These are phyloP conservation scores for Sturmia bella DNA, from an alignment of 2,888 invertebrate species.

Conservation along the genomic window DNA sequence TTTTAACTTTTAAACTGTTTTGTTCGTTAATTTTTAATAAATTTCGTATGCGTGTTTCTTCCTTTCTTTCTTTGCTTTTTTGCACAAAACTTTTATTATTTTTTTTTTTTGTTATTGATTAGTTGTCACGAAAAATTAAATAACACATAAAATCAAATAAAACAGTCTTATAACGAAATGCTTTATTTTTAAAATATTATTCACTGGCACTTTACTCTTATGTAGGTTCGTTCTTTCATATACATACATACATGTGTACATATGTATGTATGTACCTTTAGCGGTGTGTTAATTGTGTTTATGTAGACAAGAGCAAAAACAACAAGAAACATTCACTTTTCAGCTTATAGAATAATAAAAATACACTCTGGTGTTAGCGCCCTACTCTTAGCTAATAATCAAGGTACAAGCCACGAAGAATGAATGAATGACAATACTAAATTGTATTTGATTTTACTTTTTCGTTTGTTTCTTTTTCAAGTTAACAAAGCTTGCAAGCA, in stretches of 20 bases:
- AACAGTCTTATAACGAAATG: slow-evolving; percentile 60
- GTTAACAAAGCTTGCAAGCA: slow-evolving; percentile 49
- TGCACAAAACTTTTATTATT: slow-evolving; percentile 40
- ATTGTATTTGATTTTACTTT: slow-evolving; percentile 42
- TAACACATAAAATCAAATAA: slow-evolving; percentile 35
- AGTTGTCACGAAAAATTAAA: slow-evolving; percentile 60
- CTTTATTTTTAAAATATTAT: slow-evolving; percentile 69
- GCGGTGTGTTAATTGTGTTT: not conserved
- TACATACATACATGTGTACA: not conserved
- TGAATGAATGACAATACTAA: slow-evolving; percentile 44
- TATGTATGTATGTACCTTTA: not conserved
- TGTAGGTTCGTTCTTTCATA: slow-evolving; percentile 19
- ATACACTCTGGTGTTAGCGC: slow-evolving; percentile 63
- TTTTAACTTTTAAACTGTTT: slow-evolving; percentile 26
- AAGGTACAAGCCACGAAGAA: slow-evolving; percentile 49
- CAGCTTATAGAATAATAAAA: slow-evolving; percentile 20
- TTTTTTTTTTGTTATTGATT: slow-evolving; percentile 65
- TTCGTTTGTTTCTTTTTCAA: slow-evolving; percentile 33
- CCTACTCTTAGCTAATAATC: slow-evolving; percentile 51
- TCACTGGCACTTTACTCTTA: slow-evolving; percentile 58
- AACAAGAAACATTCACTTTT: slow-evolving; percentile 41
- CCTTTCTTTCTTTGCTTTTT: slow-evolving; percentile 36
- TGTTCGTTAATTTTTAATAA: slow-evolving; percentile 25
- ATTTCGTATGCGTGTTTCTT: slow-evolving; percentile 29
- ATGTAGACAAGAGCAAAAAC: slow-evolving; percentile 1